These are phyloP conservation scores for Panagrolaimus sp. DNA, from an alignment of 1,140 invertebrate species.

Conservation along the genomic window DNA sequence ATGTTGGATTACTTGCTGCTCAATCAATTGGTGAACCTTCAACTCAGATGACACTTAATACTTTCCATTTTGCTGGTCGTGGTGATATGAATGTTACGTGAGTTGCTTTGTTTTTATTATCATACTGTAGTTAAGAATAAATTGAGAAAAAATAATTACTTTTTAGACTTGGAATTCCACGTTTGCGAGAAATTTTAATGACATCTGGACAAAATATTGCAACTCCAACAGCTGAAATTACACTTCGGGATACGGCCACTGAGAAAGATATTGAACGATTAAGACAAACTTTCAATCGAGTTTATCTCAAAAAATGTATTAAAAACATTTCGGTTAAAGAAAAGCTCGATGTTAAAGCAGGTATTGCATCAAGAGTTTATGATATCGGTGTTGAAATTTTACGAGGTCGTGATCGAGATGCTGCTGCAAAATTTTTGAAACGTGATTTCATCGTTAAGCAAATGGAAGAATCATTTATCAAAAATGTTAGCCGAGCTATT, in stretches of 20 bases:
- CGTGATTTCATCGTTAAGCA: constrained; percentile 33
- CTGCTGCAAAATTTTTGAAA: constrained; percentile 40
- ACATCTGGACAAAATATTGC: constrained; percentile 82
- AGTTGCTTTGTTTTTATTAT: constrained; percentile 67
- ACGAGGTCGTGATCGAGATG: constrained; percentile 37
- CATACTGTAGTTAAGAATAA: constrained; percentile 70
- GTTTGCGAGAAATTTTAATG: constrained; percentile 93
- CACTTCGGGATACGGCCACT: constrained; percentile 61
- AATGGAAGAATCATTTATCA: constrained; percentile 32
- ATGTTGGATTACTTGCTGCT: constrained; percentile 88
- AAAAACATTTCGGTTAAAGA: constrained; percentile 50
- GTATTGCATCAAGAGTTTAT: constrained; percentile 9
- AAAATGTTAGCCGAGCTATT: constrained; percentile 14
- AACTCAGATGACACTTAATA: constrained; percentile 99
- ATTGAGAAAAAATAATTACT: no score
- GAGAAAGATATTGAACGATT: constrained; percentile 67
- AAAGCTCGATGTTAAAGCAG: constrained; percentile 29
- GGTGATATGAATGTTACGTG: constrained; percentile 98
- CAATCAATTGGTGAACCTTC: constrained; percentile 94
- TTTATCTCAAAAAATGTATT: constrained; percentile 50
- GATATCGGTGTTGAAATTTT: constrained; percentile 39
- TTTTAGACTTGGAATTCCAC: constrained; percentile 69
- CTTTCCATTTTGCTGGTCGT: constrained; percentile 97
- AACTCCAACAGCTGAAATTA: constrained; percentile 88
- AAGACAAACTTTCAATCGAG: constrained; percentile 51